Evolutionary conservation across 2,888 invertebrate species (phyloP).

Genomic region (Oithona nana): DNA sequence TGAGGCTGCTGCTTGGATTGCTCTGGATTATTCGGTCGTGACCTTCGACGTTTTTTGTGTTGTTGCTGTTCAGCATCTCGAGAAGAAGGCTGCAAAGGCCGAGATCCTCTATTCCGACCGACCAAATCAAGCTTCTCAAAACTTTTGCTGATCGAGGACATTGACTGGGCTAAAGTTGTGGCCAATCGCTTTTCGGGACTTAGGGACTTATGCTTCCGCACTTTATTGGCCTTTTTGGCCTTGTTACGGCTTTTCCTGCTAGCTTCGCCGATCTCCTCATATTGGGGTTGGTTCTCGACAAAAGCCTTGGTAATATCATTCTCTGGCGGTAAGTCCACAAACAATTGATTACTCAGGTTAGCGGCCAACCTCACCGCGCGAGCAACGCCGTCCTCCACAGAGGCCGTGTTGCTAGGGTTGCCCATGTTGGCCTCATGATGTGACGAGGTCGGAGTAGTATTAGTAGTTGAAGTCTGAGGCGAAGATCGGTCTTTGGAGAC

Average conservation of each 20-base stretch:
- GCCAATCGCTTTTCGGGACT: background rate
- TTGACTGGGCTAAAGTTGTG: background rate
- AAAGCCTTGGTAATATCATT: background rate
- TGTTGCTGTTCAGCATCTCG: no score
- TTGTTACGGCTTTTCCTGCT: background rate
- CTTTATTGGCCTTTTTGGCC: background rate
- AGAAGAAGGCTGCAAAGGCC: background rate
- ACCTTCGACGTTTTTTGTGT: background rate
- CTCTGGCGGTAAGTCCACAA: constrained; percentile 5
- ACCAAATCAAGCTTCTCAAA: constrained; percentile 16
- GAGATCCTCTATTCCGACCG: background rate
- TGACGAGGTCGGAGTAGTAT: background rate
- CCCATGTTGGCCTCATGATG: no score
- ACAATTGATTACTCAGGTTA: constrained; percentile 7
- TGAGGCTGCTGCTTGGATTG: background rate
- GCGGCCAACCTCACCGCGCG: constrained; percentile 1
- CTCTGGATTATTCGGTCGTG: background rate
- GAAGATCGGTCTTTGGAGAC: background rate
- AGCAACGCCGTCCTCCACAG: background rate
- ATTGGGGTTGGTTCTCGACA: no score
- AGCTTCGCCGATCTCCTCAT: background rate
- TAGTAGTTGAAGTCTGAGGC: background rate
- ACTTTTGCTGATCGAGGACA: constrained; percentile 15
- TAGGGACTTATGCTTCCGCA: background rate
- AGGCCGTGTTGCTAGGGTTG: background rate